Conservation (phyloP, 2,888 invertebrate genomes). For the Autographa pulchrina region DNA sequence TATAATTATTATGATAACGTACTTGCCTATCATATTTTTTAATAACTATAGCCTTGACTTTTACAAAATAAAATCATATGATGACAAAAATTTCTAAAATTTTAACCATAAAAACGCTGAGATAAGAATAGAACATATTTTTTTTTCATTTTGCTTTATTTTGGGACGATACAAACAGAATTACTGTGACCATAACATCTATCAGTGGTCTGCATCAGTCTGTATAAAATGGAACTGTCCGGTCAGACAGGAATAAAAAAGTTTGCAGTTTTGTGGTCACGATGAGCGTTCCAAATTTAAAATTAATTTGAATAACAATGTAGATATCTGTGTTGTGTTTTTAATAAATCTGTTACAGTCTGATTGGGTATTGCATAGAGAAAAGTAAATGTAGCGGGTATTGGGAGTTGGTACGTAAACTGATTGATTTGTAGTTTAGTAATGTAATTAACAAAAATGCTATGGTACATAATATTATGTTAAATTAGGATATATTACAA, state of each 20-base stretch:
- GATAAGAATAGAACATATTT: slow-evolving; percentile 29
- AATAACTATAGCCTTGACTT: too few species aligned
- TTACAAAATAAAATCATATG: background rate
- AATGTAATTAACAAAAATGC: too few species aligned
- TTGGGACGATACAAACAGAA: slow-evolving; percentile 6
- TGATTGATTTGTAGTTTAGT: background rate
- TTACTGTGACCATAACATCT: slow-evolving; percentile 26
- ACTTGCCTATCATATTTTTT: too few species aligned
- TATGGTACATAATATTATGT: too few species aligned
- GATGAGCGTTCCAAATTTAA: slow-evolving; percentile 18
- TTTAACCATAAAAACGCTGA: slow-evolving; percentile 2
- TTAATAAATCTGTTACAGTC: background rate
- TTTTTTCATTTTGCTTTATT: slow-evolving; percentile 32
- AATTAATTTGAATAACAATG: slow-evolving; percentile 15
- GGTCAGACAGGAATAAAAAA: slow-evolving; percentile 16
- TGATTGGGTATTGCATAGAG: too few species aligned
- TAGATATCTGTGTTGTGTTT: background rate
- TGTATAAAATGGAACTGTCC: slow-evolving; percentile 24
- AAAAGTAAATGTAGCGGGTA: too few species aligned
- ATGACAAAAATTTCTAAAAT: background rate
- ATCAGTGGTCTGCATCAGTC: slow-evolving; percentile 40
- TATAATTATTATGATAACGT: too few species aligned
- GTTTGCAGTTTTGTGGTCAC: slow-evolving; percentile 21
- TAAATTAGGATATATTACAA: too few species aligned
- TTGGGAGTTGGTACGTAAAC: too few species aligned